Conservation (phyloP, 2,113 vertebrate genomes). For the Rhinoptilus africanus region DNA sequence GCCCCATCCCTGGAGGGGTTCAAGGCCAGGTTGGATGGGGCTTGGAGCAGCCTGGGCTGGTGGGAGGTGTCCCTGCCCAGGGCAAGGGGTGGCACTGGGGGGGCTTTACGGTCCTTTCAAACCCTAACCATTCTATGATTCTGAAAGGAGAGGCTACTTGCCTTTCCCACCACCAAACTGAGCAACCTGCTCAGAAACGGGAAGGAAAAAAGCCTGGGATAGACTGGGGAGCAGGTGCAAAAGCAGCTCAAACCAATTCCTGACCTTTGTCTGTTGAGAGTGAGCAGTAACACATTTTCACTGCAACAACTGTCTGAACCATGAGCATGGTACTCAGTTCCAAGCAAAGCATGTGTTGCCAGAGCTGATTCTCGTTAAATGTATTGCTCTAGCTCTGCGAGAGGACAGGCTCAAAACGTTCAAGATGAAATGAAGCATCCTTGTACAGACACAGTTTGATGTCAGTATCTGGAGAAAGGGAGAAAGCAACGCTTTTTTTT, state of each 20-base stretch:
- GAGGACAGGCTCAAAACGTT: background rate
- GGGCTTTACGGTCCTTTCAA: background rate
- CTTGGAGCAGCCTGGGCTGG: background rate
- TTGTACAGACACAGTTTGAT: background rate
- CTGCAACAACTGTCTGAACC: background rate
- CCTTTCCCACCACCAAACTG: background rate
- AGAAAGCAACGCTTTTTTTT: background rate
- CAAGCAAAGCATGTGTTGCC: background rate
- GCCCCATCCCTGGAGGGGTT: background rate
- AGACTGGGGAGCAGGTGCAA: accelerated
- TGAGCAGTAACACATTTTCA: background rate
- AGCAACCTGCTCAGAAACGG: background rate
- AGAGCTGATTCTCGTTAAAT: background rate
- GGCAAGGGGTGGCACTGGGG: background rate
- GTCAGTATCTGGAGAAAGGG: background rate
- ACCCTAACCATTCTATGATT: background rate
- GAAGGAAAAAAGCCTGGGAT: background rate
- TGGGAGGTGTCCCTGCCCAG: background rate
- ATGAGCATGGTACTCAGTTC: background rate
- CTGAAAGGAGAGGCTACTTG: background rate
- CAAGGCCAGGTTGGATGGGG: background rate
- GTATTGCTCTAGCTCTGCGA: background rate
- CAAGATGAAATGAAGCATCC: background rate
- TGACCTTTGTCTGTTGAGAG: background rate
- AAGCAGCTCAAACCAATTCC: background rate